Conservation (phyloP, 2,113 vertebrate species). For the Columbina picui region DNA sequence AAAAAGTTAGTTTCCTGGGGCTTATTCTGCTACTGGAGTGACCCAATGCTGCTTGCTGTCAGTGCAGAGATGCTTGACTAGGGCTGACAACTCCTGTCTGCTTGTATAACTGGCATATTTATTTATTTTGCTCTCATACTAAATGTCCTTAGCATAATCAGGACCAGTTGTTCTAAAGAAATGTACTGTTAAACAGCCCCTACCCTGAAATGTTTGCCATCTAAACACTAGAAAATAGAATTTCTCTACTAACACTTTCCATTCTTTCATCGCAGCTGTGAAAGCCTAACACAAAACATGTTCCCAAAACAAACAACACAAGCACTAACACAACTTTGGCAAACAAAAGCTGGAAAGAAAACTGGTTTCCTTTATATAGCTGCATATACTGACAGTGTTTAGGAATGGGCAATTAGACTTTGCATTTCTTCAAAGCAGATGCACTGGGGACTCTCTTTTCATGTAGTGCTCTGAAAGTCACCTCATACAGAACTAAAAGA, state of each 20-base stretch:
- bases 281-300: conserved; percentile 56
- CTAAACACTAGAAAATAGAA: conserved; percentile 2
- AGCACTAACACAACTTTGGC: conserved; percentile 44
- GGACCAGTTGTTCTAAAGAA: neutral
- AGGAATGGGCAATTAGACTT: neutral
- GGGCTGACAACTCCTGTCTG: neutral
- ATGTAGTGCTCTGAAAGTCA: neutral
- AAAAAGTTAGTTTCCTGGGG: neutral
- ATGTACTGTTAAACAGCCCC: neutral
- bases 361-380: conserved; percentile 14
- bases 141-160: neutral
- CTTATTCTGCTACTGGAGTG: neutral
- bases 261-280: conserved; percentile 40
- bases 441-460: neutral
- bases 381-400: neutral
- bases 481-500: neutral
- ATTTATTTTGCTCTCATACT: neutral
- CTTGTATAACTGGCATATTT: neutral
- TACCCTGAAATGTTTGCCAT: neutral
- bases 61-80: fast-evolving
- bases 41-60: neutral
- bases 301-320: conserved; percentile 41
- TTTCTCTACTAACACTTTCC: conserved; percentile 40
- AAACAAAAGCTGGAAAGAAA: conserved; percentile 42
- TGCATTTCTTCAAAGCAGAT: conserved; percentile 9